phyloP scores from a whole-genome alignment of 2,888 invertebrate genomes.

The Sisyra terminalis region DNA sequence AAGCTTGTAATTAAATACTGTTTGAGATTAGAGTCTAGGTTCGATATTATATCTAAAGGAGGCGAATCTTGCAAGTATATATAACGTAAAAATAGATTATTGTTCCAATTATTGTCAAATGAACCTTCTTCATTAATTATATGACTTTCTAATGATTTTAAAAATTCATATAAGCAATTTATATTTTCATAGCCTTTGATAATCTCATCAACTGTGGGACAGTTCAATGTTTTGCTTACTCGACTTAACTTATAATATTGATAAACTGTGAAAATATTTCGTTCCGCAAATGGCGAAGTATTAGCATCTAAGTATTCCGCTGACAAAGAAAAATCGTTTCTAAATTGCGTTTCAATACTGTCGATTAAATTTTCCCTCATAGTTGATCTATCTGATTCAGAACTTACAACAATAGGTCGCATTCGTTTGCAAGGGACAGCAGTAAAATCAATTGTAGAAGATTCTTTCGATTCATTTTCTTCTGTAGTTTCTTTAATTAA shows the following conservation, averaged over 20 bases:
- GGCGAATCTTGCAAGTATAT: conserved; percentile 14
- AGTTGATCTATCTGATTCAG: no score
- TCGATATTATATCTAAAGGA: conserved; percentile 9
- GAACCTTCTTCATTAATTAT: conserved; percentile 15
- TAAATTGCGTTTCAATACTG: no score
- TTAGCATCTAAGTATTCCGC: no score
- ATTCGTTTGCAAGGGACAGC: no score
- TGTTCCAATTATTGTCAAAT: conserved; percentile 20
- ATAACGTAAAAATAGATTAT: conserved; percentile 21
- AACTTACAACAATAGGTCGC: no score
- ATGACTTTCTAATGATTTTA: conserved; percentile 18
- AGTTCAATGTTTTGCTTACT: conserved; percentile 20
- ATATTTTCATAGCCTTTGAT: conserved; percentile 14
- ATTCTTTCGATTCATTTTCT: no score
- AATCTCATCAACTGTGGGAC: conserved; percentile 18
- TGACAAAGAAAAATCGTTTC: no score
- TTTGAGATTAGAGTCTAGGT: conserved; percentile 28
- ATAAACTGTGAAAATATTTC: conserved; percentile 13
- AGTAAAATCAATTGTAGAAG: no score
- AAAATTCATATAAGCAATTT: conserved; percentile 16
- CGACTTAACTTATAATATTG: conserved; percentile 25
- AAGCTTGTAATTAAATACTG: conserved; percentile 39
- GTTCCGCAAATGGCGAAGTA: conserved; percentile 7
- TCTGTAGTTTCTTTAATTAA: conserved; percentile 29
- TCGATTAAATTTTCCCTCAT: no score